Percentiles rank a stretch among this genome's conserved stretches.
These are phyloP conservation scores for Engraulis encrasicolus DNA, from an alignment of 2,113 vertebrate genomes.

Conservation along the genomic window DNA sequence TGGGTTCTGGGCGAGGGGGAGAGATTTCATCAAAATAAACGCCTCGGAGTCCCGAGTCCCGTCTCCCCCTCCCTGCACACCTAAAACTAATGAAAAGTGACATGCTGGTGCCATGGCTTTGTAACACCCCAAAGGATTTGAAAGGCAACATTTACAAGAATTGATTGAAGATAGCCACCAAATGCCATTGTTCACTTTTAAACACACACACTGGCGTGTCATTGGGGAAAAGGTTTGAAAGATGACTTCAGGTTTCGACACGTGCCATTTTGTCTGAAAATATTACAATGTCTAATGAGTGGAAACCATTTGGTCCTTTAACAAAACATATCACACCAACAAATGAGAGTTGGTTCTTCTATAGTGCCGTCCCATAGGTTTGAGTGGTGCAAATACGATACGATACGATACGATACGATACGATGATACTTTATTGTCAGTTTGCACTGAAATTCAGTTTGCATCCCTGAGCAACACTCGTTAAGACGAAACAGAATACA, in stretches of 20 bases:
- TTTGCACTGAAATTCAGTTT: no score
- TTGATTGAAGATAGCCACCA: conserved; percentile 54
- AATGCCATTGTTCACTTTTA: conserved; percentile 2
- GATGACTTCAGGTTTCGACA: not conserved
- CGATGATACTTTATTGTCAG: no score
- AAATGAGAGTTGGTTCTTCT: no score
- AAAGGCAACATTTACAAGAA: conserved; percentile 64
- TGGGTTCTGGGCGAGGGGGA: conserved; percentile 36
- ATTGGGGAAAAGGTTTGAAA: not conserved
- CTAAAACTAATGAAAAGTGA: conserved; percentile 54
- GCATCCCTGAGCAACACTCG: no score
- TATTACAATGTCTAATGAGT: not conserved
- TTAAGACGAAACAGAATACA: no score
- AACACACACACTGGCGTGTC: conserved; percentile 4
- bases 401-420: no score
- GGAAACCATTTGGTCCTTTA: not conserved
- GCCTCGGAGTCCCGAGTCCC: no score
- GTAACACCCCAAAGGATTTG: conserved; percentile 39
- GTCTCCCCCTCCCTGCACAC: conserved; percentile 38
- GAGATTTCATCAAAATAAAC: conserved; percentile 61
- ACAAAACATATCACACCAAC: not conserved
- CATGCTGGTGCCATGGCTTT: conserved; percentile 50
- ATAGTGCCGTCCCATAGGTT: no score
- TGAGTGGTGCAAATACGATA: no score
- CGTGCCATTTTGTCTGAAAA: not conserved